Conservation (phyloP, 2,888 invertebrate species). For the Panorpa germanica region DNA sequence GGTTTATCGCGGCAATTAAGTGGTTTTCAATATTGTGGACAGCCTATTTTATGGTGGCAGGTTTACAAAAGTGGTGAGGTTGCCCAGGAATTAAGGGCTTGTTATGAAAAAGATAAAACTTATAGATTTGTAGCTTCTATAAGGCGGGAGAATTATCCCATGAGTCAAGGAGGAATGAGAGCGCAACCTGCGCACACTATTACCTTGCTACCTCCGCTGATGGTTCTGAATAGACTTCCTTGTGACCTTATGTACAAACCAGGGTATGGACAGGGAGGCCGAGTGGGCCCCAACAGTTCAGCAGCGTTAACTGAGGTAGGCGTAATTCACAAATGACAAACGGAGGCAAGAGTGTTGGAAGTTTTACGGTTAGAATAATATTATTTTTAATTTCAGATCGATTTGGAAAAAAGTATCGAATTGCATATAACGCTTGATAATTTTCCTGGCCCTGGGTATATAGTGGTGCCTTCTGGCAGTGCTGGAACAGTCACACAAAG, state of each 20-base stretch:
- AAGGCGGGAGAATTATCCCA: slow-evolving; percentile 62
- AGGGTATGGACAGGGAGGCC: slow-evolving; percentile 22
- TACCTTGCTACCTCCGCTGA: slow-evolving; percentile 64
- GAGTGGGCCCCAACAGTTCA: too few relatives aligned
- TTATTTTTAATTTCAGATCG: slow-evolving; percentile 28
- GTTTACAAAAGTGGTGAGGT: slow-evolving; percentile 15
- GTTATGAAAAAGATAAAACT: slow-evolving; percentile 18
- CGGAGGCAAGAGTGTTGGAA: slow-evolving; percentile 17
- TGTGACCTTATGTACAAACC: slow-evolving; percentile 50
- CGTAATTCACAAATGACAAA: slow-evolving; percentile 11
- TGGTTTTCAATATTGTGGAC: slow-evolving; percentile 19
- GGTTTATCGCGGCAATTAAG: too few relatives aligned
- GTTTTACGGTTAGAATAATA: too few relatives aligned
- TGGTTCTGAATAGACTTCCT: slow-evolving; percentile 76
- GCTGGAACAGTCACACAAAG: slow-evolving; percentile 38
- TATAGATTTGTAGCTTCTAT: slow-evolving; percentile 24
- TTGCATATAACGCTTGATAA: slow-evolving; percentile 67
- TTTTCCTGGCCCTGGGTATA: slow-evolving; percentile 51
- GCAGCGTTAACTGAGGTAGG: slow-evolving; percentile 13
- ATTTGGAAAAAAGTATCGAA: slow-evolving; percentile 52
- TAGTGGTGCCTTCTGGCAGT: slow-evolving; percentile 29
- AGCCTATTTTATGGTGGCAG: slow-evolving; percentile 20
- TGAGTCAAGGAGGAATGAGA: slow-evolving; percentile 30
- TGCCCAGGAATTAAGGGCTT: slow-evolving; percentile 17
- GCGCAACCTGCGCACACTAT: slow-evolving; percentile 75